Evolutionary conservation across 92 coral and sea anemone species (phyloP), one percentile per base, ranked within the genome.

Genomic region (Micromussa lordhowensis): DNA sequence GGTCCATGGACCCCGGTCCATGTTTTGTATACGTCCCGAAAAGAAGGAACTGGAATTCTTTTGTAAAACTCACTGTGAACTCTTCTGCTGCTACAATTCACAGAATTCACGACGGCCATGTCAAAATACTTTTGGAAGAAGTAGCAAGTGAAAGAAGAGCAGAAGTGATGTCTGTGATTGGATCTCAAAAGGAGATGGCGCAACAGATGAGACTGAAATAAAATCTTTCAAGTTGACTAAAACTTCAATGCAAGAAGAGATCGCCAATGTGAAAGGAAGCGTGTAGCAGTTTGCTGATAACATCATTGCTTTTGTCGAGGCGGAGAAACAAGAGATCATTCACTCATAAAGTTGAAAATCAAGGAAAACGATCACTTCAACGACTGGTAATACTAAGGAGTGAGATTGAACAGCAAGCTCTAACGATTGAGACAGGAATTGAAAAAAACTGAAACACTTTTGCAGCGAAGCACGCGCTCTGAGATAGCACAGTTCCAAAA

Each of bases 91-190:
- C 48, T 5, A 73, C 78, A 28, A 17, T 32, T 73, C 78, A 73
- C 53, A 73, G 53, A 28, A 17, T 32, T 73, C 78, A 73, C 53
- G 78, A 73, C 14, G 78, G 78, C 10, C 78, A 73, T 28, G 51
- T 73, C 49, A 73, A 73, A 49, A 21, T 24, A 36, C 53, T 70
- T 31, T 32, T 70, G 38, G 75, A 70, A 70, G 75, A 70, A 70
- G 75, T 22, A 0, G 75, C 75, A 70, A 70, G 4, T 70, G 75
- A 70, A 70, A 4, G 75, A n/a, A 31, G 31, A n/a, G 6, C 5
- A 1, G 15, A 70, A 70, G 75, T 28, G 19, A 70, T 13, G 40
- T 2, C 75, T 70, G 40, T 31, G 75, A 30, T 70, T 32, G 75
- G 31, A 16, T 29, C 75, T 11, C 36, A 30, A 30, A 70, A 70